Evolutionary conservation across 2,113 vertebrate genomes (phyloP).

Genomic region (Nipponia nippon): DNA sequence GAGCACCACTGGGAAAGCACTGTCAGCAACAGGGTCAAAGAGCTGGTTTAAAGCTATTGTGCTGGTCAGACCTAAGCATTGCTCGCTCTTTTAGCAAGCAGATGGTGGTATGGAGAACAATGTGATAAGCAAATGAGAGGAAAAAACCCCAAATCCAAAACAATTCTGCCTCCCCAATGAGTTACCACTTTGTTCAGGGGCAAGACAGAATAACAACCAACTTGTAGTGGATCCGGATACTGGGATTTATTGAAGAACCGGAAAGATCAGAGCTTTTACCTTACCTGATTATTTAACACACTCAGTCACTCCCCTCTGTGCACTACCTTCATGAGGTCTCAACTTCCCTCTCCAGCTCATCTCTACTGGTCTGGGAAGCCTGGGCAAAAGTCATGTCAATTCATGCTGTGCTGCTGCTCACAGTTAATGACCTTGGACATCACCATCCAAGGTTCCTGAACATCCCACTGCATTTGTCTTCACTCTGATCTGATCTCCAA

Average conservation of each 20-base stretch:
- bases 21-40: not conserved
- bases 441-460: not conserved
- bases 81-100: not conserved
- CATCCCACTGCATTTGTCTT: not conserved
- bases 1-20: not conserved
- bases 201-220: not conserved
- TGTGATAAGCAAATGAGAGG: not conserved
- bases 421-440: not conserved
- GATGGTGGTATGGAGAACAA: not conserved
- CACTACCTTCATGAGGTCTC: not conserved
- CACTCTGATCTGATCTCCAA: not conserved
- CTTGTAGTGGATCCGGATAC: accelerated
- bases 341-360: not conserved
- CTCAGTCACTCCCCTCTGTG: not conserved
- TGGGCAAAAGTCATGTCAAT: not conserved
- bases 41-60: not conserved
- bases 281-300: not conserved
- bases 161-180: not conserved
- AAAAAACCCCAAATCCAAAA: not conserved
- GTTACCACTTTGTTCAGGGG: not conserved
- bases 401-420: not conserved
- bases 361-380: not conserved
- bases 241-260: not conserved
- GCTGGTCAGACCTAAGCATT: not conserved
- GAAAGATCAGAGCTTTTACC: not conserved